A percentile compares a stretch with the other conserved stretches of the same genome.
These are phyloP conservation scores for Drosophila buzzatii DNA, from an alignment of 2,888 invertebrate species.

Conservation along the genomic window DNA sequence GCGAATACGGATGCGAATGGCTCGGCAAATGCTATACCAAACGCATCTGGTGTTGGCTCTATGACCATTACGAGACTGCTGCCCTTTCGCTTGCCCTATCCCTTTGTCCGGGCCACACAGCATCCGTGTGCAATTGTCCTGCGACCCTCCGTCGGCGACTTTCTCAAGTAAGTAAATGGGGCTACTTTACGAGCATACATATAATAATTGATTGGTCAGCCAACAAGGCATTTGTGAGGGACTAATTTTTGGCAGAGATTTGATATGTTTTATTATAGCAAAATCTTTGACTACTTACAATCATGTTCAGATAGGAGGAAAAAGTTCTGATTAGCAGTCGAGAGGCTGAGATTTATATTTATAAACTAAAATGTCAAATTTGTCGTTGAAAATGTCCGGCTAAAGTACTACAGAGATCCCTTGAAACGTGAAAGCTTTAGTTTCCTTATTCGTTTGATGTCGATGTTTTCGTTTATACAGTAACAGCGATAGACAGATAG, in stretches of 20 bases:
- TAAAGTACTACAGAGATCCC: too few species aligned
- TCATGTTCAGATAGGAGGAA: not conserved
- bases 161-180: slow-evolving; percentile 90
- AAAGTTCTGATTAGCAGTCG: too few species aligned
- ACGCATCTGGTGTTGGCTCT: slow-evolving; percentile 31
- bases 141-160: slow-evolving; percentile 94
- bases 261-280: not conserved
- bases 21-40: slow-evolving; percentile 17
- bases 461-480: too few species aligned
- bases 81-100: slow-evolving; percentile 94
- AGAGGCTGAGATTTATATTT: too few species aligned
- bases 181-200: slow-evolving; percentile 1
- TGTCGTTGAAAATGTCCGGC: too few species aligned
- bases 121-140: slow-evolving; percentile 93
- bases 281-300: not conserved
- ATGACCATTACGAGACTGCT: slow-evolving; percentile 86
- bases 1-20: slow-evolving; percentile 25
- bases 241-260: not conserved
- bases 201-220: not conserved
- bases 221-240: not conserved
- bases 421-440: too few species aligned
- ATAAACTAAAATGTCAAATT: too few species aligned
- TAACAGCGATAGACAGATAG: too few species aligned
- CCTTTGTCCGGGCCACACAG: slow-evolving; percentile 93
- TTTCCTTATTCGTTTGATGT: too few species aligned